These are phyloP conservation scores for Porites rus DNA, from an alignment of 92 coral and sea anemone species.

Conservation along the genomic window DNA sequence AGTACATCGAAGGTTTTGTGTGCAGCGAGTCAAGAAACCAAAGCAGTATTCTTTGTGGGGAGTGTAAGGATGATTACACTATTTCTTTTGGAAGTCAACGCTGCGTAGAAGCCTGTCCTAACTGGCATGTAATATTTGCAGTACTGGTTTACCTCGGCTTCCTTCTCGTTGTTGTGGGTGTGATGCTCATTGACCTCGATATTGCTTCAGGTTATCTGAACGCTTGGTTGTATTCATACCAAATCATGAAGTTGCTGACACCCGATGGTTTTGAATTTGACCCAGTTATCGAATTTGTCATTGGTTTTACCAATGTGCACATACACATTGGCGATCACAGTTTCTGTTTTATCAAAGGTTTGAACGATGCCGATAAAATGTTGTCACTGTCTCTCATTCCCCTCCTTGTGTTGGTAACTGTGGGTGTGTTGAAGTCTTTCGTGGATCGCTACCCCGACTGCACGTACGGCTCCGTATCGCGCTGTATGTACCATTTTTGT, in stretches of 20 bases:
- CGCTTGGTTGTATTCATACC: slow-evolving; percentile 97
- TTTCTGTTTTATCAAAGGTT: slow-evolving; percentile 66
- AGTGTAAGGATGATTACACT: slow-evolving; percentile 62
- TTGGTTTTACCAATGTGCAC: slow-evolving; percentile 74
- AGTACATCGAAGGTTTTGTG: slow-evolving; percentile 44
- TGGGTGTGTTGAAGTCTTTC: slow-evolving; percentile 68
- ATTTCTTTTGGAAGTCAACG: slow-evolving; percentile 79
- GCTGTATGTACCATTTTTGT: slow-evolving; percentile 94
- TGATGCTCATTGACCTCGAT: slow-evolving; percentile 84
- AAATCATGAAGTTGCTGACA: slow-evolving; percentile 73
- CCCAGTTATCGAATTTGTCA: slow-evolving; percentile 69
- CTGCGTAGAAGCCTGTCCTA: slow-evolving; percentile 62
- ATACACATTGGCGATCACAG: slow-evolving; percentile 43
- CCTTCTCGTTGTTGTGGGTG: slow-evolving; percentile 64
- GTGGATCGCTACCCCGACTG: slow-evolving; percentile 78
- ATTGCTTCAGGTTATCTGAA: slow-evolving; percentile 89
- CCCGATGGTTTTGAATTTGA: slow-evolving; percentile 72
- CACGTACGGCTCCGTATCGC: slow-evolving; percentile 76
- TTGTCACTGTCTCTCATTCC: slow-evolving; percentile 77
- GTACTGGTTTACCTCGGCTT: slow-evolving; percentile 64
- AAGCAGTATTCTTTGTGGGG: slow-evolving; percentile 81
- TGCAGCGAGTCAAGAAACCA: slow-evolving; percentile 61
- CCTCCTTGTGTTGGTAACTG: slow-evolving; percentile 66
- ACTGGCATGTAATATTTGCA: slow-evolving; percentile 65
- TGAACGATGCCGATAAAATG: slow-evolving; percentile 86